These are phyloP conservation scores for Saccopteryx leptura DNA, from an alignment of 2,113 vertebrate genomes.

Conservation along the genomic window DNA sequence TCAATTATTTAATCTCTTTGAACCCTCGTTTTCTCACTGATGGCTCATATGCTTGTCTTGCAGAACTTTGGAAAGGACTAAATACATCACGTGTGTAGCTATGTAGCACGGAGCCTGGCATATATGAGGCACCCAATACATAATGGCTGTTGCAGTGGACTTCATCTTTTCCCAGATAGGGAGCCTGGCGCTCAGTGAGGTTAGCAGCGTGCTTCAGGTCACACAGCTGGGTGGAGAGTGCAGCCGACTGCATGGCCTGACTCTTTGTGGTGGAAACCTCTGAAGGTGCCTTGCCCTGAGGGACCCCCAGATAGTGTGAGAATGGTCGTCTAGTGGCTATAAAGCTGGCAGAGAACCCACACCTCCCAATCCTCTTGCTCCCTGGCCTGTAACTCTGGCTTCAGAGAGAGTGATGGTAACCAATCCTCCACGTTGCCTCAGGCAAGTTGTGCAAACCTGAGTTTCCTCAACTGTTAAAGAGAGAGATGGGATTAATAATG, in stretches of 20 bases:
- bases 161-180: not conserved
- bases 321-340: not conserved
- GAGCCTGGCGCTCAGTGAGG: not conserved
- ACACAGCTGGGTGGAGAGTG: not conserved
- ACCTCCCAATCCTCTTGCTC: not conserved
- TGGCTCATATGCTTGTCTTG: not conserved
- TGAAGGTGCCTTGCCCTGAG: not conserved
- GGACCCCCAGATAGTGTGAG: not conserved
- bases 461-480: not conserved
- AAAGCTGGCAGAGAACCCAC: not conserved
- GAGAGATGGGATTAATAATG: not conserved
- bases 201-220: not conserved
- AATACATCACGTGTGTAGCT: not conserved
- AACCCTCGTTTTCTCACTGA: not conserved
- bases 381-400: not conserved
- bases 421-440: too few species aligned
- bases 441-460: not conserved
- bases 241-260: too few species aligned
- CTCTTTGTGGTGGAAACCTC: not conserved
- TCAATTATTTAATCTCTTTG: not conserved
- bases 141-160: too few species aligned
- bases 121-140: not conserved
- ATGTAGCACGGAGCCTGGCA: accelerated
- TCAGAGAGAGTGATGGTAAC: not conserved
- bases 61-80: not conserved